phyloP scores from a whole-genome alignment of 2,797 vertebrate genomes.

The Hypotaenidia okinawae region DNA sequence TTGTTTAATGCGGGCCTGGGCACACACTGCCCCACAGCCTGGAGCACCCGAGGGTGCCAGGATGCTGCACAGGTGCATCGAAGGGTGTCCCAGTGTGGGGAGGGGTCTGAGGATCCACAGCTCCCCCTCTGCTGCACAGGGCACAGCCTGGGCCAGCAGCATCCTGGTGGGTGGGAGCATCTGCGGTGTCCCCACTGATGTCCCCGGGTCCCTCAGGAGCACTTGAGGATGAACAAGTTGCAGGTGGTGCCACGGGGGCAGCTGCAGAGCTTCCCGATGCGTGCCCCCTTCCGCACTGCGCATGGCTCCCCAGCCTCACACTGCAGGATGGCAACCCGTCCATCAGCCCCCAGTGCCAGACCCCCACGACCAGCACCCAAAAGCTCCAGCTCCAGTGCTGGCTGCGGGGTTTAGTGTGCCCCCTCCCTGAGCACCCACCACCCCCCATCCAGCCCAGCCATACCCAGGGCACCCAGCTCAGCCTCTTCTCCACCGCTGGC shows the following conservation, averaged over 20 bases:
- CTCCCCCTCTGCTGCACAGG: fast-evolving
- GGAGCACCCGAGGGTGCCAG: background rate
- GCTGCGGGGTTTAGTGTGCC: background rate
- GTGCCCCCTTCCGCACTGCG: slow-evolving; percentile 79
- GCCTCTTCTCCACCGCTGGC: slow-evolving; percentile 82
- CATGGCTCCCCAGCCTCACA: slow-evolving; percentile 79
- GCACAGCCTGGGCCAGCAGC: background rate
- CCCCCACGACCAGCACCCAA: fast-evolving
- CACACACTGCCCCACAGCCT: fast-evolving
- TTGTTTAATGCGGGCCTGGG: fast-evolving
- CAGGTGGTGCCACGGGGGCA: slow-evolving; percentile 79
- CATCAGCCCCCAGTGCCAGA: background rate
- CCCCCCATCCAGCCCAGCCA: background rate
- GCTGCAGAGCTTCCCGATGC: slow-evolving; percentile 80
- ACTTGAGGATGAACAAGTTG: slow-evolving; percentile 79
- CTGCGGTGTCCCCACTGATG: background rate
- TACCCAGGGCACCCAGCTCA: slow-evolving; percentile 85
- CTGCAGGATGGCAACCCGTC: slow-evolving; percentile 25
- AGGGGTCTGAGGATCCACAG: fast-evolving
- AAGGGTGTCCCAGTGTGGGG: fast-evolving
- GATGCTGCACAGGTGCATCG: background rate
- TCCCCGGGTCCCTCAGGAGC: slow-evolving; percentile 70
- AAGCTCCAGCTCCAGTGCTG: background rate
- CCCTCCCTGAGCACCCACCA: background rate
- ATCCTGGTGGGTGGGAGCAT: background rate